Percentiles rank a stretch among this genome's conserved stretches.
Conservation (phyloP, 2,797 vertebrate species). For the Cygnus olor region DNA sequence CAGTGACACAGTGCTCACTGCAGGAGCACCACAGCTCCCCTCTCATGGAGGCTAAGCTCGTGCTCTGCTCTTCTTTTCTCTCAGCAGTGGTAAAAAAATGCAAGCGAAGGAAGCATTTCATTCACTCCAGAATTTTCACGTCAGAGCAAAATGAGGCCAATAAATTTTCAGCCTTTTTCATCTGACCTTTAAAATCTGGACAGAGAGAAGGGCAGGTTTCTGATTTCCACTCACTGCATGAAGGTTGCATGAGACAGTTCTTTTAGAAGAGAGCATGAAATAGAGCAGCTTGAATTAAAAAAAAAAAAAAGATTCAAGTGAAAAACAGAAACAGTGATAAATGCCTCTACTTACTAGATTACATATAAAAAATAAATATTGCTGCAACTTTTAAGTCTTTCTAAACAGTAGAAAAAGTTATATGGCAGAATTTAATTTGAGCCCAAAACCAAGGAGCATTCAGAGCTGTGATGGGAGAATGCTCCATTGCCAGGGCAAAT, state of each 20-base stretch:
- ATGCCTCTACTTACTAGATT: background rate
- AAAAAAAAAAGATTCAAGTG: background rate
- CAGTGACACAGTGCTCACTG: background rate
- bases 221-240: accelerated
- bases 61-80: background rate
- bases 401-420: background rate
- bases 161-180: background rate
- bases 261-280: background rate
- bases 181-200: background rate
- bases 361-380: background rate
- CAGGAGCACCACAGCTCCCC: background rate
- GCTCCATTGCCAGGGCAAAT: background rate
- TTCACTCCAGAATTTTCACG: background rate
- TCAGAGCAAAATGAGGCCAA: background rate
- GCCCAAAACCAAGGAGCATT: background rate
- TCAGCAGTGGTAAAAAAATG: background rate
- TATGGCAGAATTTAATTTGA: background rate
- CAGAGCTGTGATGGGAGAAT: background rate
- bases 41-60: background rate
- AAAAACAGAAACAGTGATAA: background rate
- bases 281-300: background rate
- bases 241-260: background rate
- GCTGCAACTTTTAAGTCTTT: background rate
- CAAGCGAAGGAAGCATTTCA: background rate
- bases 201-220: background rate